Percentiles rank a stretch among this genome's conserved stretches.
Evolutionary conservation across 1,140 invertebrate genomes (phyloP).

Genomic region (Tetraneura akinire): DNA sequence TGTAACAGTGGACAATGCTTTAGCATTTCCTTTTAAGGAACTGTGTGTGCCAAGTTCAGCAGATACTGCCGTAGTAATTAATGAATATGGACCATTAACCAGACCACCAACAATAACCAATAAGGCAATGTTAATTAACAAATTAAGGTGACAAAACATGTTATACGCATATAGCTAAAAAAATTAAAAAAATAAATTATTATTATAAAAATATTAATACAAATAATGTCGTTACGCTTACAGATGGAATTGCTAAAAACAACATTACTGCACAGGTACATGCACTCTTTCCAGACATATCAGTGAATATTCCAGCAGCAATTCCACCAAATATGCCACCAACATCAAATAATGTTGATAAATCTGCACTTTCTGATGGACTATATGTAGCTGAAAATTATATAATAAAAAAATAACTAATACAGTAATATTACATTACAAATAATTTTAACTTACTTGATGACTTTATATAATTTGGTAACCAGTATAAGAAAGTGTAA

Average conservation of each 20-base stretch:
- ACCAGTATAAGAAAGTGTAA: slow-evolving; percentile 96
- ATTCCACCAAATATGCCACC: slow-evolving; percentile 89
- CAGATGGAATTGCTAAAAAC: slow-evolving; percentile 70
- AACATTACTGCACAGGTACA: slow-evolving; percentile 83
- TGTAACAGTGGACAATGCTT: slow-evolving; percentile 91
- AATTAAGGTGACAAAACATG: not conserved
- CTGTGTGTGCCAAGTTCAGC: slow-evolving; percentile 90
- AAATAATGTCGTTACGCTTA: slow-evolving; percentile 4
- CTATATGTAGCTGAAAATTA: slow-evolving; percentile 68
- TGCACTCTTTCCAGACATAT: slow-evolving; percentile 81
- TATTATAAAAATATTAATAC: not conserved
- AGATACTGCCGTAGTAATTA: slow-evolving; percentile 95
- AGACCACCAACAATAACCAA: slow-evolving; percentile 77
- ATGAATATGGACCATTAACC: slow-evolving; percentile 92
- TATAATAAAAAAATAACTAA: slow-evolving; percentile 52
- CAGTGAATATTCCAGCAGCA: slow-evolving; percentile 80
- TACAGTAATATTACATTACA: not conserved
- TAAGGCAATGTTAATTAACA: slow-evolving; percentile 62
- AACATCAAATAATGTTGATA: slow-evolving; percentile 90
- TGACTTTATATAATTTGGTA: slow-evolving; percentile 84
- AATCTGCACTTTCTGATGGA: slow-evolving; percentile 74
- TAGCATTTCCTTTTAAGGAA: slow-evolving; percentile 79
- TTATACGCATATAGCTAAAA: slow-evolving; percentile 34
- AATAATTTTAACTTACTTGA: slow-evolving; percentile 69
- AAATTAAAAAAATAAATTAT: not conserved